Base-by-base conservation (phyloP, 2,888 invertebrate genomes). In the Siphlonurus alternatus region DNA sequence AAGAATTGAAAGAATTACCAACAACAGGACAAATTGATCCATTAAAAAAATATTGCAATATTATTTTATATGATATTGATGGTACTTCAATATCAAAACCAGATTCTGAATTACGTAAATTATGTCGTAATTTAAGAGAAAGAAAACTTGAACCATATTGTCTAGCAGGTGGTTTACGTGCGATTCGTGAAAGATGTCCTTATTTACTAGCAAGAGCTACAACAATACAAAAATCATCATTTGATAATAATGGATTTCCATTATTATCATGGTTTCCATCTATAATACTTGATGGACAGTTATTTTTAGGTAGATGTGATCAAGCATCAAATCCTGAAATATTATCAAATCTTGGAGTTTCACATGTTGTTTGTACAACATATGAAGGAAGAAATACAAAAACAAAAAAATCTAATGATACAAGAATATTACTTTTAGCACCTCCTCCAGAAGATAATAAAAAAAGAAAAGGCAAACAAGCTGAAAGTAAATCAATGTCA, bases 291-390 rank as follows among this genome's bases (percentile, higher is more conserved):
- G 71, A 72, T 1, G 68, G 68, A 23, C 62, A 68, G 64, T 67
- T 73, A 61, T 73, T 71, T 67, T 66, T 72, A 51, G 73, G 73
- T 18, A 66, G 71, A 2, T 70, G 70, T 1, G 72, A 73, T 25
- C 73, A 73, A 66, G 73, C 73, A 1, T 66, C 70, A 1, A 69
- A 71, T 64, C 66, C 68, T 2, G 63, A 67, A 23, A 69, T 72
- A 19, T 63, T 73, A 19, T 63, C 66, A n/a, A 22, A 56, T 56
- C n/a, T 56, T 5, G 56, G 56, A 10, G 56, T 56, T 5, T 56
- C 56, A 7, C 56, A 56, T 22, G 56, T 56, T 3, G 22, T 56
- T 5, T 56, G 56, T 22, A 56, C 56, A n/a, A 56, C 56, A 18
- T 20, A 56, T 20, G 7, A n/a, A n/a, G 19, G 19, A 7, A 56